phyloP scores from a whole-genome alignment of 2,888 invertebrate genomes.

The Idaea dimidiata region DNA sequence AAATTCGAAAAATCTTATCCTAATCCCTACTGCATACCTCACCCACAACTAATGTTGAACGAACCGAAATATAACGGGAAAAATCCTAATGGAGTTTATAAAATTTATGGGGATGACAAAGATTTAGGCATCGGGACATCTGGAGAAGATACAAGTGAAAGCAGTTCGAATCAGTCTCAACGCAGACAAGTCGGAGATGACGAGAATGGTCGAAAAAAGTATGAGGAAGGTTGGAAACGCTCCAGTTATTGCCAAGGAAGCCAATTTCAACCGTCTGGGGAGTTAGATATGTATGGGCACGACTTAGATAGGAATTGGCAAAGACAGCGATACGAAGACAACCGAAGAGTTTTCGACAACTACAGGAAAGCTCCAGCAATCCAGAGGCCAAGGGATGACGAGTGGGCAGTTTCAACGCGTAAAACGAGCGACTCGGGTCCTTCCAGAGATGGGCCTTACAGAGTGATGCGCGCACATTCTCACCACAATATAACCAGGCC shows the following conservation, averaged over 20 bases:
- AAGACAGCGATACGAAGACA: conserved; percentile 68
- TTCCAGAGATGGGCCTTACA: conserved; percentile 70
- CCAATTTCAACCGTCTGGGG: conserved; percentile 83
- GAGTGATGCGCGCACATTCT: conserved; percentile 80
- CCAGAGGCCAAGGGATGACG: conserved; percentile 55
- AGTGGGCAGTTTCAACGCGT: conserved; percentile 52
- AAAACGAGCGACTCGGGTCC: conserved; percentile 68
- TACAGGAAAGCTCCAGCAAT: conserved; percentile 54
- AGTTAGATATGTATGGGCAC: conserved; percentile 85
- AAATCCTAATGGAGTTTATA: conserved; percentile 79
- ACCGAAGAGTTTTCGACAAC: conserved; percentile 61
- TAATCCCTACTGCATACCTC: conserved; percentile 86
- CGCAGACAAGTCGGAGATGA: conserved; percentile 82
- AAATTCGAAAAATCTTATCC: conserved; percentile 83
- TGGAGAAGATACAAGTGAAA: conserved; percentile 91
- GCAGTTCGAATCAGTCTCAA: conserved; percentile 88
- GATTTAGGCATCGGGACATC: conserved; percentile 91
- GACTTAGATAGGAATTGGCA: conserved; percentile 81
- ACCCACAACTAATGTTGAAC: conserved; percentile 84
- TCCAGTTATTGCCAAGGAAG: conserved; percentile 80
- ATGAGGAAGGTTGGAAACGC: conserved; percentile 86
- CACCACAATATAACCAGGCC: conserved; percentile 83
- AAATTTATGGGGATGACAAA: conserved; percentile 85
- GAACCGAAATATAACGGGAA: conserved; percentile 79
- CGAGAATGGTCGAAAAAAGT: conserved; percentile 79